These are phyloP conservation scores for Panthera uncia DNA, from an alignment of 2,113 vertebrate species.

Conservation along the genomic window DNA sequence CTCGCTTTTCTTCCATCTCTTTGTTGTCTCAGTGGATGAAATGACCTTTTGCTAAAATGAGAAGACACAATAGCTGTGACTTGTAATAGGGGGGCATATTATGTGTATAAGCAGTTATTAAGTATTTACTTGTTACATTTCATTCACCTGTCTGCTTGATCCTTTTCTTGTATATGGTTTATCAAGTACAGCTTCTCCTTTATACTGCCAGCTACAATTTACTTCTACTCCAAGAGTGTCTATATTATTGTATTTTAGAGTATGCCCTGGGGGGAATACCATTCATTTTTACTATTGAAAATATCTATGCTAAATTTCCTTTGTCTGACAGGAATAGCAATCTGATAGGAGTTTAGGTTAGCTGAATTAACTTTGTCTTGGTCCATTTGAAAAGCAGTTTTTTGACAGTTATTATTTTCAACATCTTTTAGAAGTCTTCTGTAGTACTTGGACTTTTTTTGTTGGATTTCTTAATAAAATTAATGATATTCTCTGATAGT, in stretches of 20 bases:
- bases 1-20: background rate
- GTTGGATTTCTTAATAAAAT: conserved; percentile 43
- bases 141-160: background rate
- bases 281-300: background rate
- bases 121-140: background rate
- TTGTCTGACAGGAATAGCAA: background rate
- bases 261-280: background rate
- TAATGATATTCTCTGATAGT: background rate
- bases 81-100: background rate
- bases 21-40: conserved; percentile 29
- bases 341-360: background rate
- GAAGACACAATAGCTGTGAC: background rate
- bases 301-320: background rate
- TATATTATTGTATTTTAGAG: background rate
- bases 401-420: conserved; percentile 51
- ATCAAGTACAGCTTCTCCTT: background rate
- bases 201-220: background rate
- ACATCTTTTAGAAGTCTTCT: conserved; percentile 55
- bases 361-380: background rate
- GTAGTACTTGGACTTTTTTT: background rate
- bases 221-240: background rate
- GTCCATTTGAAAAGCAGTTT: conserved; percentile 60
- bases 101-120: background rate
- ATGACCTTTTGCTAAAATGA: conserved; percentile 38
- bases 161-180: background rate